Percentiles rank a stretch among this genome's conserved stretches.
These are phyloP conservation scores for Xiphydria camelus DNA, from an alignment of 2,888 invertebrate genomes.

Conservation along the genomic window DNA sequence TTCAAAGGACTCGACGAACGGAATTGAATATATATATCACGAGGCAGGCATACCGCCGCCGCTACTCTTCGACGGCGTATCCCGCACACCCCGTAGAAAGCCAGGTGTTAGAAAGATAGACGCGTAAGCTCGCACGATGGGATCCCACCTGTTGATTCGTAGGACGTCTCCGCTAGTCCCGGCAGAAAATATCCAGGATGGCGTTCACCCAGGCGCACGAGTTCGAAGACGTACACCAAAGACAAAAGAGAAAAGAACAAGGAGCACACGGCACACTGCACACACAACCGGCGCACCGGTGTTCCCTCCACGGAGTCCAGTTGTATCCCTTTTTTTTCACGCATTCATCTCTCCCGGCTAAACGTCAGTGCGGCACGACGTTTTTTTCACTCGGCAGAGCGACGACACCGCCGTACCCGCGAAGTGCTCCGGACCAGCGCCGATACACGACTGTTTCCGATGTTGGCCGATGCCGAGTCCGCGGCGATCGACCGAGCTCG, in stretches of 20 bases:
- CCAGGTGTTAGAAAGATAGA: conserved; percentile 19
- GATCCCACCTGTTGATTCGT: conserved; percentile 52
- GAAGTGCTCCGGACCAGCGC: conserved; percentile 37
- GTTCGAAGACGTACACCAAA: neutral
- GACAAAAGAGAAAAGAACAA: neutral
- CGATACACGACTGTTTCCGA: conserved; percentile 48
- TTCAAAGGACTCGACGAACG: no score
- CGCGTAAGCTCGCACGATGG: conserved; percentile 38
- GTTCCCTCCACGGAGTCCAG: neutral
- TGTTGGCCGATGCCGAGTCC: conserved; percentile 28
- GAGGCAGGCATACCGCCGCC: no score
- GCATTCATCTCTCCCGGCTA: neutral
- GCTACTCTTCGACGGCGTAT: neutral
- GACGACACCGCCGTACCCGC: conserved; percentile 4
- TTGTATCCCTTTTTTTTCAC: conserved; percentile 1
- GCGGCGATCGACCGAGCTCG: conserved; percentile 25
- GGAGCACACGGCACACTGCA: conserved; percentile 5
- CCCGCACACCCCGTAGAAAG: neutral
- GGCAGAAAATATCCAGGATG: neutral
- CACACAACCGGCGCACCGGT: neutral
- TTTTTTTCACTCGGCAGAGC: neutral
- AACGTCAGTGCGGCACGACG: conserved; percentile 2
- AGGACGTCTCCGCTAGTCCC: conserved; percentile 18
- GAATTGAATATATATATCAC: no score
- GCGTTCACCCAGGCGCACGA: no score